Evolutionary conservation across 2,888 invertebrate genomes (phyloP).

Genomic region (Gastrophysa polygoni): DNA sequence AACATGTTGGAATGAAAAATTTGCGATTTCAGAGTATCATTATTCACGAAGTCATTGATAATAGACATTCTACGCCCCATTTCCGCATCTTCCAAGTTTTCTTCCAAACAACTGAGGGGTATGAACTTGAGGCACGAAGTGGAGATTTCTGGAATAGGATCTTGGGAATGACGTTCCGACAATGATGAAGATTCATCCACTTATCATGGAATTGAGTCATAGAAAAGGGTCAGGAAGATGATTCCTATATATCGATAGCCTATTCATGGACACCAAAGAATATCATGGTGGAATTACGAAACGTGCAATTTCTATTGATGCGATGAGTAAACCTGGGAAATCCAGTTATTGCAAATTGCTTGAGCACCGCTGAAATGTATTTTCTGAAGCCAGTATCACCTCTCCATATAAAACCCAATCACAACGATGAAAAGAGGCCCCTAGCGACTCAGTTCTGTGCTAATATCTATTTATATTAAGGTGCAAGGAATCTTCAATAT

Average conservation of each 20-base stretch:
- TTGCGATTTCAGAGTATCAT: neutral
- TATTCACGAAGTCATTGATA: neutral
- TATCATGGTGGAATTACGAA: no score
- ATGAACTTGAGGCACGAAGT: neutral
- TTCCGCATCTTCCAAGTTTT: neutral
- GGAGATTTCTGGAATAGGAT: no score
- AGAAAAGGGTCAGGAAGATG: no score
- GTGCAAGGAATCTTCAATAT: slow-evolving; percentile 36
- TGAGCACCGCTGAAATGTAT: neutral
- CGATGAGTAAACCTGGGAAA: neutral
- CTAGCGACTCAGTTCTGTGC: slow-evolving; percentile 22
- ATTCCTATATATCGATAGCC: no score
- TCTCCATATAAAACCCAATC: slow-evolving; percentile 8
- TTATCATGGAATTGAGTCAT: no score
- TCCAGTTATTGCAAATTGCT: neutral
- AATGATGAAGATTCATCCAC: no score
- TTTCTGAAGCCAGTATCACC: neutral
- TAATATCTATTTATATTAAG: slow-evolving; percentile 38
- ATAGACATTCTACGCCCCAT: neutral
- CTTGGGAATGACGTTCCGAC: no score
- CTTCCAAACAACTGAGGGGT: neutral
- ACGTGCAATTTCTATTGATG: no score
- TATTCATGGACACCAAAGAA: no score
- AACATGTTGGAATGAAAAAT: neutral
- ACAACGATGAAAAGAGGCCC: neutral